Evolutionary conservation across 2,113 vertebrate species (phyloP).

Genomic region (Andinoacara biseriatus): DNA sequence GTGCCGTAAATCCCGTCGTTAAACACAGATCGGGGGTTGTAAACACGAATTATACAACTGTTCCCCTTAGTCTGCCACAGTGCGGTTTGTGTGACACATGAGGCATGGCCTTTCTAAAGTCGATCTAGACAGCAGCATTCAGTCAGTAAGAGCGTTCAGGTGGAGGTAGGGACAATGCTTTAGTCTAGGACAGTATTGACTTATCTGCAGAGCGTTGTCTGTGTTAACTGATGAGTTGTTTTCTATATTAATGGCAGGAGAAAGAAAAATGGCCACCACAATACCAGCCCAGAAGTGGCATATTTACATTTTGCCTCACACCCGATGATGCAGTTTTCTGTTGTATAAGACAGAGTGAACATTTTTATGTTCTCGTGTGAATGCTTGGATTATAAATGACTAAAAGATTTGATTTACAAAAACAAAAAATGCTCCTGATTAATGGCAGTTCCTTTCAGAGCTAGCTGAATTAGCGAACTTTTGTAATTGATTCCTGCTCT

Average conservation of each 20-base stretch:
- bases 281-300: background rate
- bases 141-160: background rate
- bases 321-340: background rate
- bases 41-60: background rate
- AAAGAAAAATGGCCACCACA: background rate
- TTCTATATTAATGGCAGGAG: background rate
- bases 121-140: background rate
- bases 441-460: too few relatives aligned
- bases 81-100: background rate
- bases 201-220: background rate
- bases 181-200: background rate
- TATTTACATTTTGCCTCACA: background rate
- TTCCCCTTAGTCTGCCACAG: background rate
- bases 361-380: background rate
- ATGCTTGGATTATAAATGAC: background rate
- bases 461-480: background rate
- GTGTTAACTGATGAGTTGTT: background rate
- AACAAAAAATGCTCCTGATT: too few relatives aligned
- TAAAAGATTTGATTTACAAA: background rate
- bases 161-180: background rate
- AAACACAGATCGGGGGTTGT: conserved; percentile 9
- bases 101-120: background rate
- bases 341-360: background rate
- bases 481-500: too few relatives aligned
- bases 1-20: background rate